Base-by-base conservation (phyloP, 1,140 invertebrate species). In the Aphelenchoides fujianensis region DNA sequence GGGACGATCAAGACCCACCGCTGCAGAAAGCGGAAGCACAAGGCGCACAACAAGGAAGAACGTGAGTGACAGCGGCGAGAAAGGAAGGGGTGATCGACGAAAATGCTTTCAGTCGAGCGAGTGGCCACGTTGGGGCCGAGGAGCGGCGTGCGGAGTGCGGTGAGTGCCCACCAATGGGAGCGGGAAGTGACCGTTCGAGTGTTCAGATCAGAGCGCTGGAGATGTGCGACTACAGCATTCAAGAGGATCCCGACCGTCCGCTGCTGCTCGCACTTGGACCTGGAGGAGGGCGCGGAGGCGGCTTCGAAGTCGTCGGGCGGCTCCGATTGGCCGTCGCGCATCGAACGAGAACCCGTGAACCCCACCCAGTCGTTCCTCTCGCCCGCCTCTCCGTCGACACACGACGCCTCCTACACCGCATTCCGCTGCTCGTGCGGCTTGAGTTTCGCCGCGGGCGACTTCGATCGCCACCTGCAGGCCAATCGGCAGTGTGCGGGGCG, bases 41-140 rank as follows among this genome's bases (percentile, higher is more conserved):
- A 59, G 34, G 5, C 55, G 55, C 19, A 59, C 55, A 59, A 5
- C 34, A 16, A 5, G 7, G 55, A 59, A 7, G 55, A 59, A 59
- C 55, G 55, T 59, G 55, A 59, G 55, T 59, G 28, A 7, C n/a
- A n/a, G n/a, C n/a, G n/a, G n/a, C n/a, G n/a, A 7, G 7, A 59
- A 23, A 59, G 5, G 7, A 27, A 59, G 55, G 7, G 55, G 5
- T 30, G 5, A 7, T 19, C 34, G 19, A 5, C 5, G 7, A 7
- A 5, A 59, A 59, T 23, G 7, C 5, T 7, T 59, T 59, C 34
- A 59, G 55, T 59, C 12, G 55, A 59, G 34, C 5, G 19, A 59
- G 55, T 19, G 5, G 55, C 55, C 34, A 5, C 55, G 28, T 59
- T 59, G 5, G 55, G 55, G 5, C 27, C 23, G 5, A 59, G 55